These are phyloP conservation scores for Thera britannica DNA, from an alignment of 2,888 invertebrate genomes.

Conservation along the genomic window DNA sequence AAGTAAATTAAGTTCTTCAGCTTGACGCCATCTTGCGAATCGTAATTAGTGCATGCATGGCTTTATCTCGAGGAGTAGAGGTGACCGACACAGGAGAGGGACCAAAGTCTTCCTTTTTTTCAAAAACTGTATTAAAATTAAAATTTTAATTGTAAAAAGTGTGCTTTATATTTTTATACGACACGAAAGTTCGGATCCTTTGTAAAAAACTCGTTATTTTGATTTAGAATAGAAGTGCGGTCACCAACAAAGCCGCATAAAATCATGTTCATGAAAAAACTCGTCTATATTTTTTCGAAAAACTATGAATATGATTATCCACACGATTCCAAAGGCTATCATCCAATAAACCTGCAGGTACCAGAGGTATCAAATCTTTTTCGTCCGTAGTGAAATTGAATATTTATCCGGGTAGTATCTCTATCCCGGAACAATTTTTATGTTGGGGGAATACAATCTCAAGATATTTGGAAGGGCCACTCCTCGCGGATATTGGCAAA, in stretches of 20 bases:
- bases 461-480: constrained; percentile 83
- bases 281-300: constrained; percentile 69
- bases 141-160: background rate
- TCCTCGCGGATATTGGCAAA: constrained; percentile 82
- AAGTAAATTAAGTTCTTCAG: too few species aligned
- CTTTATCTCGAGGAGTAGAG: too few species aligned
- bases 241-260: constrained; percentile 52
- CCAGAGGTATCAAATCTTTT: constrained; percentile 84
- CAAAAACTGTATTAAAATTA: too few species aligned
- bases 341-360: constrained; percentile 82
- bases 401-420: constrained; percentile 85
- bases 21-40: too few species aligned
- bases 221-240: constrained; percentile 53
- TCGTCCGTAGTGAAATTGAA: constrained; percentile 84
- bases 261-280: constrained; percentile 65
- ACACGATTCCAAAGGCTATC: constrained; percentile 81
- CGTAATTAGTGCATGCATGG: too few species aligned
- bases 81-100: too few species aligned
- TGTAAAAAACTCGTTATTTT: constrained; percentile 46
- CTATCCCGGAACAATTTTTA: constrained; percentile 84
- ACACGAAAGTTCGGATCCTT: constrained; percentile 15
- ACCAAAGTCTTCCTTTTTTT: too few species aligned
- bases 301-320: constrained; percentile 84
- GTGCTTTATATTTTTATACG: background rate
- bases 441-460: constrained; percentile 83